Evolutionary conservation across 2,888 invertebrate genomes (phyloP).

Genomic region (Ophonus ardosiacus): DNA sequence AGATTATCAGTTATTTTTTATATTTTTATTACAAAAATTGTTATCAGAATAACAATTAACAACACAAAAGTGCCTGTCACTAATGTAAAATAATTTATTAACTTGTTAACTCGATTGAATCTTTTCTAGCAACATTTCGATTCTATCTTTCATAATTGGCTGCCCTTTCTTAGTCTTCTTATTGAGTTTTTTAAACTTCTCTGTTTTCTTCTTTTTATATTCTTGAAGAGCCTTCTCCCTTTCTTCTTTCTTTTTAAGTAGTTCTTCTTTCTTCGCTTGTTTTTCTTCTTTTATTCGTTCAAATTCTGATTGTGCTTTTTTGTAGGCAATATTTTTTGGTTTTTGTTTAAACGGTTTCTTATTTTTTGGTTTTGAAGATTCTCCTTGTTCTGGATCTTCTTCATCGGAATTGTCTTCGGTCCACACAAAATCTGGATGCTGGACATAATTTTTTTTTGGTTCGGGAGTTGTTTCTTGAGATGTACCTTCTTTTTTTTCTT

Average conservation of each 20-base stretch:
- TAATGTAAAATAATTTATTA: conserved; percentile 5
- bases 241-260: conserved; percentile 78
- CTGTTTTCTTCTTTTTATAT: conserved; percentile 84
- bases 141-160: conserved; percentile 89
- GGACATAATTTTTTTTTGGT: conserved; percentile 60
- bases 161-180: conserved; percentile 90
- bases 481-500: conserved; percentile 66
- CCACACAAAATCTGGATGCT: conserved; percentile 66
- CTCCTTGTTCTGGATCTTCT: conserved; percentile 68
- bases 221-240: conserved; percentile 80
- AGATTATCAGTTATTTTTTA: background rate
- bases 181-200: conserved; percentile 84
- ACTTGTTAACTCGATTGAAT: conserved; percentile 77
- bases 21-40: background rate
- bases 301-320: conserved; percentile 78
- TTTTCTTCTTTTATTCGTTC: conserved; percentile 79
- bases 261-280: conserved; percentile 76
- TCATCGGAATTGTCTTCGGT: conserved; percentile 64
- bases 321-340: conserved; percentile 72
- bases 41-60: background rate
- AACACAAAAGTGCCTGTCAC: background rate
- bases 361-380: conserved; percentile 68
- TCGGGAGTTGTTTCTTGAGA: conserved; percentile 38
- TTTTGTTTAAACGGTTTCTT: conserved; percentile 20
- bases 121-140: conserved; percentile 87